These are phyloP conservation scores for Denticeps clupeoides DNA, from an alignment of 2,797 vertebrate species.

Conservation along the genomic window DNA sequence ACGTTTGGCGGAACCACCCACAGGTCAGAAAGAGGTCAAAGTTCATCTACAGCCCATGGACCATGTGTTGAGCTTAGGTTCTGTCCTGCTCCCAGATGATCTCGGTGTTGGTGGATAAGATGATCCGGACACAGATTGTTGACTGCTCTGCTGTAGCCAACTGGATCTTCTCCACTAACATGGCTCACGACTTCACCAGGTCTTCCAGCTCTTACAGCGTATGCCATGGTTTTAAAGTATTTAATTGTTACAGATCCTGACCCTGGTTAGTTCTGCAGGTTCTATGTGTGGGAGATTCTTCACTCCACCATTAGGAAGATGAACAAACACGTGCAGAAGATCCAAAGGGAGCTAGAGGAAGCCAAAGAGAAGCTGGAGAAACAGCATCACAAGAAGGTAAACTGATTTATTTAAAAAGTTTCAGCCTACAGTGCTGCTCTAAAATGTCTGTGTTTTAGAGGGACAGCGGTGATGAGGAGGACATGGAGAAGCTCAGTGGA, in stretches of 20 bases:
- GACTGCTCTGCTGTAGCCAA: conserved; percentile 96
- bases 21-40: conserved; percentile 60
- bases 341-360: conserved; percentile 91
- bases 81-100: conserved; percentile 69
- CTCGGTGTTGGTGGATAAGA: conserved; percentile 89
- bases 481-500: conserved; percentile 85
- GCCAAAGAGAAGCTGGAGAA: conserved; percentile 90
- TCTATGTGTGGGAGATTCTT: conserved; percentile 93
- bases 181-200: conserved; percentile 94
- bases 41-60: not conserved
- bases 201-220: conserved; percentile 40
- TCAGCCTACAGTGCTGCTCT: no score
- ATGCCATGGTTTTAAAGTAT: no score
- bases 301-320: conserved; percentile 97
- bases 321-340: conserved; percentile 97
- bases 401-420: no score
- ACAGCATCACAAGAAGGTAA: conserved; percentile 76
- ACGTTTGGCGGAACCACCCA: conserved; percentile 90
- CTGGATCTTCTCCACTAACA: conserved; percentile 95
- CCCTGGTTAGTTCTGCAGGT: conserved; percentile 56
- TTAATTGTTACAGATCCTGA: no score
- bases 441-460: conserved; percentile 34
- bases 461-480: conserved; percentile 74
- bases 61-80: not conserved
- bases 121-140: conserved; percentile 93